phyloP scores from a whole-genome alignment of 2,113 vertebrate species.

The Esox niger region DNA sequence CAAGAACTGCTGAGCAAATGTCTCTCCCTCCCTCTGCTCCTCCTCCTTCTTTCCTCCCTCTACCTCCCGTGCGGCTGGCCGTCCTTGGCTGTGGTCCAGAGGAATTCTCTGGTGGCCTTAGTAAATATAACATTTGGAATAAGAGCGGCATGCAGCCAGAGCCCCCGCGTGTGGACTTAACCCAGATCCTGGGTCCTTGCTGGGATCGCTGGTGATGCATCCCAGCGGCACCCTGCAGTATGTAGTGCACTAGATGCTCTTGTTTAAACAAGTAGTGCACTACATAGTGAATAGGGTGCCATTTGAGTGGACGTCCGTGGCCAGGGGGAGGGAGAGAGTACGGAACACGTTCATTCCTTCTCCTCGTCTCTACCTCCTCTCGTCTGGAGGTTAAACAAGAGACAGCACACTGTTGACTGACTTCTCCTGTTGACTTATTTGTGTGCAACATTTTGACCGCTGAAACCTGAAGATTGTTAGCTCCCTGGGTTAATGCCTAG shows the following conservation, averaged over 20 bases:
- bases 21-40: constrained; percentile 27
- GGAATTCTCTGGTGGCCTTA: constrained; percentile 72
- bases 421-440: background rate
- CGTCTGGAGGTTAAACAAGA: background rate
- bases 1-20: constrained; percentile 13
- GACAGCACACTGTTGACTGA: background rate
- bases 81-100: constrained; percentile 65
- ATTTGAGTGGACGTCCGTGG: background rate
- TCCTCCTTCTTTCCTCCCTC: constrained; percentile 35
- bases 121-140: constrained; percentile 75
- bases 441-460: background rate
- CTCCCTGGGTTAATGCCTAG: constrained; percentile 11
- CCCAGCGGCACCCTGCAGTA: constrained; percentile 47
- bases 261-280: no score
- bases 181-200: constrained; percentile 68
- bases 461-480: no score
- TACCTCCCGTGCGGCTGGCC: constrained; percentile 38
- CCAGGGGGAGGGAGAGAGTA: background rate
- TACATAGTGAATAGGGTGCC: constrained; percentile 36
- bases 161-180: constrained; percentile 67
- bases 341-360: background rate
- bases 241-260: no score
- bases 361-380: background rate
- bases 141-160: constrained; percentile 52
- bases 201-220: constrained; percentile 55